Evolutionary conservation across 1,140 invertebrate species (phyloP).

Genomic region (Hyles vespertilio): DNA sequence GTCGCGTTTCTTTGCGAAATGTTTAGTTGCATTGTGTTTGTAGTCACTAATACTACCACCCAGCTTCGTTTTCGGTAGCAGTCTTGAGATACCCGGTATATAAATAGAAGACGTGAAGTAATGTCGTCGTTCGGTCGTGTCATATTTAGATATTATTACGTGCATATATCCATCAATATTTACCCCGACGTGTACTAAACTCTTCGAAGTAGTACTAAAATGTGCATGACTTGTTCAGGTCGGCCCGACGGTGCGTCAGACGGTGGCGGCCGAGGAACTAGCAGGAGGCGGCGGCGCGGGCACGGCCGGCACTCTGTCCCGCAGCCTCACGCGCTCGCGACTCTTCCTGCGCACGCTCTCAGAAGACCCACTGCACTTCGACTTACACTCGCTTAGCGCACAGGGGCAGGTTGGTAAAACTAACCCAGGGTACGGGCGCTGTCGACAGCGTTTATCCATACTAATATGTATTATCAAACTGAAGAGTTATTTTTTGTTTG

Average conservation of each 20-base stretch:
- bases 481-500: too few relatives aligned
- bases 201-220: too few relatives aligned
- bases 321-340: slow-evolving; percentile 20
- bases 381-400: slow-evolving; percentile 11
- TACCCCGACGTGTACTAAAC: too few relatives aligned
- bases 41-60: too few relatives aligned
- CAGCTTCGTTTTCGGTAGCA: too few relatives aligned
- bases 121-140: not conserved
- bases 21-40: too few relatives aligned
- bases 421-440: not conserved
- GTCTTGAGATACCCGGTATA: too few relatives aligned
- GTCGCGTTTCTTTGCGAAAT: too few relatives aligned
- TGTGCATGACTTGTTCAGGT: not conserved
- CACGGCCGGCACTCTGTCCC: not conserved
- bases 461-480: too few relatives aligned
- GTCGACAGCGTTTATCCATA: slow-evolving; percentile 4
- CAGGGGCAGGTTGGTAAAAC: too few relatives aligned
- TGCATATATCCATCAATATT: too few relatives aligned
- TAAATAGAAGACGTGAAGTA: not conserved
- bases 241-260: not conserved
- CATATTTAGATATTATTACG: too few relatives aligned
- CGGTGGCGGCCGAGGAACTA: not conserved
- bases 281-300: slow-evolving; percentile 1
- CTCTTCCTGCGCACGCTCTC: slow-evolving; percentile 42
- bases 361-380: slow-evolving; percentile 41